Evolutionary conservation across 1,140 invertebrate species (phyloP).

Genomic region (Drosophila bocki): DNA sequence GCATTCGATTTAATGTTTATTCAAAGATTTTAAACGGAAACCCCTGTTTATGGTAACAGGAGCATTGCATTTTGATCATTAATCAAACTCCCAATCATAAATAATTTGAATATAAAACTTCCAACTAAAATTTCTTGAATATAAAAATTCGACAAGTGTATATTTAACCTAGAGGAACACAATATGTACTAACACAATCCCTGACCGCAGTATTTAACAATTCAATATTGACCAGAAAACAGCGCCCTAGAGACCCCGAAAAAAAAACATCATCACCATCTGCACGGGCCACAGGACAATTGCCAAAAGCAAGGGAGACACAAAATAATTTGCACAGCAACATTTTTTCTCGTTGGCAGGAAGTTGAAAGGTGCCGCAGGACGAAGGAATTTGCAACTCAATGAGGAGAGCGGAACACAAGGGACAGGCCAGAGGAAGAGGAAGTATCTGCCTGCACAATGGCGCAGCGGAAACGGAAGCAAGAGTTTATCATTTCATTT

Average conservation of each 20-base stretch:
- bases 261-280: slow-evolving; percentile 16
- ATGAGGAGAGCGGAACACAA: slow-evolving; percentile 30
- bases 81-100: background rate
- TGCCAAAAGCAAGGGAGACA: slow-evolving; percentile 35
- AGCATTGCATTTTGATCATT: background rate
- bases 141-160: background rate
- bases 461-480: slow-evolving; percentile 85
- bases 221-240: slow-evolving; percentile 28
- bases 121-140: background rate
- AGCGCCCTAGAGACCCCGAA: background rate
- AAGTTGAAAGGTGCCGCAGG: slow-evolving; percentile 35
- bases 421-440: slow-evolving; percentile 29
- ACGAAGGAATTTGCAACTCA: slow-evolving; percentile 55
- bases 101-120: background rate
- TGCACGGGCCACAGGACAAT: slow-evolving; percentile 18
- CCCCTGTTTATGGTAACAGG: no score
- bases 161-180: background rate
- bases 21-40: no score
- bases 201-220: slow-evolving; percentile 8
- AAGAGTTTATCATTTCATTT: slow-evolving; percentile 70
- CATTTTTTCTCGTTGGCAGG: slow-evolving; percentile 34
- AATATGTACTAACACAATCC: background rate
- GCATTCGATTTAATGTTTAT: background rate
- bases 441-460: slow-evolving; percentile 73
- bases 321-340: slow-evolving; percentile 39